These are phyloP conservation scores for Bufo bufo DNA, from an alignment of 2,113 vertebrate genomes.

Conservation along the genomic window DNA sequence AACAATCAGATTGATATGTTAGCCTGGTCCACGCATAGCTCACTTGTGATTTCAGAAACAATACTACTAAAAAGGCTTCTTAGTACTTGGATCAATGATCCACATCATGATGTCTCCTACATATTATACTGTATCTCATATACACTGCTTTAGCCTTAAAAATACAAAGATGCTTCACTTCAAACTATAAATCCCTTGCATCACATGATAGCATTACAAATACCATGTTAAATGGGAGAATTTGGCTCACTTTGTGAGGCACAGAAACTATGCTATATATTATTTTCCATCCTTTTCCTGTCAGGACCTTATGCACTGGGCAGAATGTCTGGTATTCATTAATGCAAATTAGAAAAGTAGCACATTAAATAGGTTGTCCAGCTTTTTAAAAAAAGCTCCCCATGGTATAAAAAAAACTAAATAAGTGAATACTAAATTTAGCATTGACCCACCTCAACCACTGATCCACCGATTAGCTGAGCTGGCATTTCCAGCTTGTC, in stretches of 20 bases:
- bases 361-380: too few species aligned
- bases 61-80: constrained; percentile 23
- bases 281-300: too few species aligned
- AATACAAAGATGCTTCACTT: not conserved
- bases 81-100: constrained; percentile 11
- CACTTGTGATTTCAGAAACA: constrained; percentile 47
- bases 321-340: too few species aligned
- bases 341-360: too few species aligned
- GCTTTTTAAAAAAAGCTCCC: too few species aligned
- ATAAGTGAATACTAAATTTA: too few species aligned
- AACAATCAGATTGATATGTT: constrained; percentile 57
- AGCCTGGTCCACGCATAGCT: constrained; percentile 24
- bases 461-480: too few species aligned
- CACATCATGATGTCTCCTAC: not conserved
- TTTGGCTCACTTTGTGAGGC: not conserved
- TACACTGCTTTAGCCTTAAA: not conserved
- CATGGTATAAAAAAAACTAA: too few species aligned
- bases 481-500: too few species aligned
- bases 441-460: too few species aligned
- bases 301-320: too few species aligned
- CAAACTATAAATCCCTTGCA: not conserved
- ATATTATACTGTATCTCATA: not conserved
- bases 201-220: not conserved
- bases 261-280: too few species aligned
- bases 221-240: not conserved